Base-by-base conservation (phyloP, 2,888 invertebrate species). In the Acleris emargana region DNA sequence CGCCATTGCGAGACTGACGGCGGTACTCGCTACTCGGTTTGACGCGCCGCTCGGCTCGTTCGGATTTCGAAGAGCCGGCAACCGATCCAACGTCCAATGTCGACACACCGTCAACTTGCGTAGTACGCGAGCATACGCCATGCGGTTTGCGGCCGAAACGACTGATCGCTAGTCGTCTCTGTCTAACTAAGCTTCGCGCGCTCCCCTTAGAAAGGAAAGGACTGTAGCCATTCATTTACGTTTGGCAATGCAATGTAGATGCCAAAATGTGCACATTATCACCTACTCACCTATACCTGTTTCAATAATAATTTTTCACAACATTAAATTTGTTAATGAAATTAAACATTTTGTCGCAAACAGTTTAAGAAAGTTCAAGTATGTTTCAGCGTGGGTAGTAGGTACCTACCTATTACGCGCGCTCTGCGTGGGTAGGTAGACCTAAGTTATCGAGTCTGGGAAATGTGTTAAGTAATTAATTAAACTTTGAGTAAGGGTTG, bases 71-170 rank as follows among this genome's bases (percentile, higher is more conserved):
- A 87, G 88, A 83, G 81, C 85, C 89, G 86, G 87, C 88, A 85
- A 84, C 85, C 87, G 88, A 89, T 80, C 88, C 90, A 91, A 91
- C 88, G 91, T 91, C 91, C 91, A 91, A 91, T 91, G 91, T 92
- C 91, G 91, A 91, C 91, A 92, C 91, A 91, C 89, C 84, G 87
- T 85, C 90, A 87, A 83, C 90, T 91, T 91, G 91, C 90, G 91
- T 91, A 91, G 88, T 91, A 91, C 91, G 87, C 87, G 83, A 85
- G 80, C 79, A 84, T 83, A 87, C 86, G 86, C 87, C 87, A 89
- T 82, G 87, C 84, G 83, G 81, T 83, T 78, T 72, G 70, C 64
- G 76, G 76, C 67, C 75, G 76, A 61, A 82, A 68, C 67, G 59
- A 64, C 62, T 64, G 61, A 45, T 60, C 28, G 72, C 73, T 77